These are phyloP conservation scores for Microctonus aethiopoides DNA, from an alignment of 2,888 invertebrate species.

Conservation along the genomic window DNA sequence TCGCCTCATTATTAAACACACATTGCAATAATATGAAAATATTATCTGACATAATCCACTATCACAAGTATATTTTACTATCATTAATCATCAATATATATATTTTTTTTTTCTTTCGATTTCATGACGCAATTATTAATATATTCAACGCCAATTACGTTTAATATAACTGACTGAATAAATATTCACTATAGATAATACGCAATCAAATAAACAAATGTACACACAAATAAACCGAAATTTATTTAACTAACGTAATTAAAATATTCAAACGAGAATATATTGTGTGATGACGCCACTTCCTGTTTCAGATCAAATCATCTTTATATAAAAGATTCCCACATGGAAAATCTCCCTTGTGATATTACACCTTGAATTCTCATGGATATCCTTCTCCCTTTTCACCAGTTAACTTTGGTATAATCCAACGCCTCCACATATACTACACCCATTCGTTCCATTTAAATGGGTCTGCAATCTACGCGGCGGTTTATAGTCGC, in stretches of 20 bases:
- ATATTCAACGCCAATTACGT: too few relatives aligned
- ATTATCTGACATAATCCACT: not conserved
- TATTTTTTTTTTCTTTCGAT: not conserved
- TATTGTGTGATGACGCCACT: not conserved
- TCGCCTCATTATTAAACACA: not conserved
- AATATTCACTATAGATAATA: too few relatives aligned
- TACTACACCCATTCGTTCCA: constrained; percentile 14
- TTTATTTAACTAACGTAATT: too few relatives aligned
- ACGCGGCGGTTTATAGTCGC: not conserved
- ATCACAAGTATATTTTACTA: not conserved
- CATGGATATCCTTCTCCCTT: not conserved
- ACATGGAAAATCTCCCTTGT: not conserved
- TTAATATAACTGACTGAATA: too few relatives aligned
- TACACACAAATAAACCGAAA: too few relatives aligned
- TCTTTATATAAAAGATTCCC: not conserved
- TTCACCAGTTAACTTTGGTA: constrained; percentile 12
- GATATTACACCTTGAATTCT: not conserved
- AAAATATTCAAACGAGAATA: not conserved
- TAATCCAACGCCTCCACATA: not conserved
- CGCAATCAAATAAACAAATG: too few relatives aligned
- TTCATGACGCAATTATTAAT: not conserved
- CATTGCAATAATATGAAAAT: not conserved
- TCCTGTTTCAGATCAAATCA: not conserved
- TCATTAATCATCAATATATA: not conserved
- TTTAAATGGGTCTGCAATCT: constrained; percentile 16